Base-by-base conservation (phyloP, 2,797 vertebrate species). In the Rhinatrema bivittatum region DNA sequence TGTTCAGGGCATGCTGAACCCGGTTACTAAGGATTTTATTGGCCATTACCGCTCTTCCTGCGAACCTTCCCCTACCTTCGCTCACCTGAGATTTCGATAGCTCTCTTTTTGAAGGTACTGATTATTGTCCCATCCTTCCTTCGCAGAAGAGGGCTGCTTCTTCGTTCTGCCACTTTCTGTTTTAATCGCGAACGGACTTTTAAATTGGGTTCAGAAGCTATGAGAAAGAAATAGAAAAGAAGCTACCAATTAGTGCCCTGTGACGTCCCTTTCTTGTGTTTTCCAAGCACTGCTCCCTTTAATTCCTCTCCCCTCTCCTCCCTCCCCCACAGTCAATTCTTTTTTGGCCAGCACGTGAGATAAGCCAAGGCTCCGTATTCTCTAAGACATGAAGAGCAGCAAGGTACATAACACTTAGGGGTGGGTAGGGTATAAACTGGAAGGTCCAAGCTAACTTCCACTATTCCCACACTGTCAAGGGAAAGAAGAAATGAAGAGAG, bases 151-250 rank as follows among this genome's bases (percentile, higher is more conserved):
- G 88, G 90, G n/a, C 88, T 87, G 69, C 92, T 92, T 55, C 89
- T 78, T 29, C 90, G 72, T 71, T 93, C 91, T 0, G 91, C 89
- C 47, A 93, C 92, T 72, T 94, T 93, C 77, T 95, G 92, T 78
- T 93, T 96, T 84, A 94, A 86, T 60, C 91, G 81, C 2, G 89
- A 94, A 22, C 92, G 85, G 21, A 93, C 88, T 72, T 91, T 93
- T 64, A 91, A 66, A 68, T 90, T 90, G 65, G 90, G 90, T 62
- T 93, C 90, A 0, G 90, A 93, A 29, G 90, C 90, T 90, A 61
- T 13, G 23, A 33, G 31, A 25, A 16, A 15, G 33, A 9, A 37
- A n/a, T n/a, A 12, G 4, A 7, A n/a, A 7, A 16, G 3, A 5
- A 16, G 29, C 21, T 13, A 2, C 23, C 39, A 42, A 25, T 5